These are phyloP conservation scores for Glaucidium brasilianum DNA, from an alignment of 2,113 vertebrate genomes.

Conservation along the genomic window DNA sequence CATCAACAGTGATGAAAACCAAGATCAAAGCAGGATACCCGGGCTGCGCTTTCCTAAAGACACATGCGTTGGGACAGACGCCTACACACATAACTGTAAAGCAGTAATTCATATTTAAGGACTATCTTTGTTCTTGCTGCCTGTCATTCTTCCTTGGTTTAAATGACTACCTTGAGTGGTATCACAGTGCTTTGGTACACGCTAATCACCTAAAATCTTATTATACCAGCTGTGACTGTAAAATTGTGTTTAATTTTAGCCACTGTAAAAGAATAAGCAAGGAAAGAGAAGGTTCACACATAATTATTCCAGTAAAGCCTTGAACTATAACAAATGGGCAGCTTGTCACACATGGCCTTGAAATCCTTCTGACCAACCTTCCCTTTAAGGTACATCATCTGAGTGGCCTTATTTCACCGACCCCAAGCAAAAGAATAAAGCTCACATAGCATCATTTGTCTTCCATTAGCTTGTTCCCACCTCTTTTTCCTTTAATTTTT, in stretches of 20 bases:
- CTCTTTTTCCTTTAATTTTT: neutral
- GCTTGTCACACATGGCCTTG: neutral
- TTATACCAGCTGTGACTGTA: accelerated
- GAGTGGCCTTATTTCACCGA: neutral
- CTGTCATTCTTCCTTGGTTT: neutral
- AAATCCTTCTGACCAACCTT: neutral
- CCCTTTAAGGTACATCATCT: neutral
- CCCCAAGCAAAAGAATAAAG: neutral
- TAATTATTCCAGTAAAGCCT: neutral
- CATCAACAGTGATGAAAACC: neutral
- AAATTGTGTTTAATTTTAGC: neutral
- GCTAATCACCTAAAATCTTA: neutral
- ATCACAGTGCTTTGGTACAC: neutral
- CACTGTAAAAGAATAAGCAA: neutral
- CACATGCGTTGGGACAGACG: neutral
- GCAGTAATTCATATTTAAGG: neutral
- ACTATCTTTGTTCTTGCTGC: neutral
- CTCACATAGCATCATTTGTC: neutral
- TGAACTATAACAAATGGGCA: neutral
- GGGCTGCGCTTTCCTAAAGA: neutral
- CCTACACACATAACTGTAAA: neutral
- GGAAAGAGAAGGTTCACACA: neutral
- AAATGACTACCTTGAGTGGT: neutral
- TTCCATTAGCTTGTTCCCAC: neutral
- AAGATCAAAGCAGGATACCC: neutral